Base-by-base conservation (phyloP, 1,140 invertebrate genomes). In the Tetramorium simillimum region DNA sequence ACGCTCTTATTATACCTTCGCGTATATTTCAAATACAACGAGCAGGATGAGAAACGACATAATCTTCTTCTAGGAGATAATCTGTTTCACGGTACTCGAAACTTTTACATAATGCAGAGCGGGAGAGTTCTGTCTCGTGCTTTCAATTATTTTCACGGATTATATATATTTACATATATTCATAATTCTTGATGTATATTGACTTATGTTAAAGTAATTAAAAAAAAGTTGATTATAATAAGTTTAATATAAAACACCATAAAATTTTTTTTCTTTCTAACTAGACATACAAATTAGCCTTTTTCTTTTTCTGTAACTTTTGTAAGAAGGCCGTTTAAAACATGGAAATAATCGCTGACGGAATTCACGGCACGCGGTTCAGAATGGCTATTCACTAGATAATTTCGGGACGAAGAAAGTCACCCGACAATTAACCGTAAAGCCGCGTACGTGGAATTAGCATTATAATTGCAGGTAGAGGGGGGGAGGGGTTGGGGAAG, bases 391-490 rank as follows among this genome's bases (percentile, higher is more conserved):
- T 18, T 24, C 65, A 24, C 24, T 16, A 21, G 3, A 37, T 18
- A 63, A 70, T 60, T 85, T 88, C 46, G 58, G 49, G 49, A 18
- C 53, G 65, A 89, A 75, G 82, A 89, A 91, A 89, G 85, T 88
- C 90, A 46, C 37, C 43, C 86, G 65, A 75, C 88, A 56, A 91
- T 91, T 89, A 91, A 89, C 62, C 85, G 75, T 85, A 69, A 65
- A 89, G 63, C 67, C 75, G 75, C 86, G 69, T 89, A 91, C 86
- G 85, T 40, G 82, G 84, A 91, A 91, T 91, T 91, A 91, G 90
- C 90, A 91, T 91, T 85, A 88, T 91, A 91, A 91, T 91, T 91
- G 86, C 82, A 43, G 85, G 65, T 3, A 0, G n/a, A n/a, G n/a
- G n/a, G 43, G 6, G 40, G 40, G 40, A 9, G 46, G 1, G 75